Evolutionary conservation across 2,113 vertebrate genomes (phyloP).

Genomic region (Bubo blakistoni): DNA sequence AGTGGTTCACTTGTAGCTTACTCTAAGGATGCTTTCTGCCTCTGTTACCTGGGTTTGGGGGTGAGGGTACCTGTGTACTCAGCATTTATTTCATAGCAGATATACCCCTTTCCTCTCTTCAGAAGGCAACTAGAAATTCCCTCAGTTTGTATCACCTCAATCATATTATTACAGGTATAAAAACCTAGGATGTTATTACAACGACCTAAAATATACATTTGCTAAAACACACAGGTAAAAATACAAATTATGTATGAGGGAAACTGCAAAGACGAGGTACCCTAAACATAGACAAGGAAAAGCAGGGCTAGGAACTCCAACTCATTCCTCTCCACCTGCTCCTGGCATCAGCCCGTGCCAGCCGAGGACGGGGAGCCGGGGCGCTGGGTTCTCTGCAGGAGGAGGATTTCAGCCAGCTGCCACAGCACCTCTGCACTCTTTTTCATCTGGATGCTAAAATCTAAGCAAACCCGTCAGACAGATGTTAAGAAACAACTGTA

Average conservation of each 20-base stretch:
- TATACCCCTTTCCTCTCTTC: not conserved
- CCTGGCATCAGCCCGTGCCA: not conserved
- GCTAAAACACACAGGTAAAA: not conserved
- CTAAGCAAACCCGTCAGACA: not conserved
- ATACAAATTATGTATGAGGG: not conserved
- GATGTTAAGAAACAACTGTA: not conserved
- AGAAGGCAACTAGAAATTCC: not conserved
- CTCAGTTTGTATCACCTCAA: not conserved
- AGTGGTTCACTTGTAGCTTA: not conserved
- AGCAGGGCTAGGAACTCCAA: not conserved
- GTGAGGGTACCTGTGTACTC: not conserved
- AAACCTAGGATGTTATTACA: not conserved
- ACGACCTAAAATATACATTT: not conserved
- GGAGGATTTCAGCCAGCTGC: not conserved
- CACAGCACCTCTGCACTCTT: not conserved
- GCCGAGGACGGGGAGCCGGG: rapidly evolving
- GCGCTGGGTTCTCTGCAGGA: not conserved
- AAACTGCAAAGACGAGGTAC: not conserved
- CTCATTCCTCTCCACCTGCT: not conserved
- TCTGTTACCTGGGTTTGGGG: not conserved
- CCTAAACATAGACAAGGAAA: not conserved
- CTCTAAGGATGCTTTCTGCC: not conserved
- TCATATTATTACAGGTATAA: not conserved
- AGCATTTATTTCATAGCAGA: conserved; percentile 11
- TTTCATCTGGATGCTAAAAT: not conserved